phyloP scores from a whole-genome alignment of 1,140 invertebrate species.

The Magallana ariakensis region DNA sequence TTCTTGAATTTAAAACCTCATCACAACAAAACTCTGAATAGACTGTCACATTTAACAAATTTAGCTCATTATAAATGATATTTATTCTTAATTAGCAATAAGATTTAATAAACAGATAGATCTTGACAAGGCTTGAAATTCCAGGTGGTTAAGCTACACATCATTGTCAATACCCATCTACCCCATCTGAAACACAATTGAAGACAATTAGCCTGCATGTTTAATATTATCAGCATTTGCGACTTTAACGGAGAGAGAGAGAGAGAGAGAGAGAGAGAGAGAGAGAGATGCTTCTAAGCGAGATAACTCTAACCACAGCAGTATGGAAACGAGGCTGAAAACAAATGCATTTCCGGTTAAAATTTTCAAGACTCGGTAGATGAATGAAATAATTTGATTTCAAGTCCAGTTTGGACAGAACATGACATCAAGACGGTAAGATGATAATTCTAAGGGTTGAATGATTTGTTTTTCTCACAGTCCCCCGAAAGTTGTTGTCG shows the following conservation, averaged over 20 bases:
- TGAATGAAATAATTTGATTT: constrained; percentile 21
- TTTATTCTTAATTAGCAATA: too few relatives aligned
- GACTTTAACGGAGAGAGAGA: too few relatives aligned
- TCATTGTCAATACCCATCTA: background rate
- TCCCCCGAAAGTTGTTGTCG: background rate
- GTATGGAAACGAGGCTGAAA: constrained; percentile 32
- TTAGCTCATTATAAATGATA: background rate
- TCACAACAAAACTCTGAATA: background rate
- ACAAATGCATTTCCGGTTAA: constrained; percentile 22
- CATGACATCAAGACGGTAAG: constrained; percentile 34
- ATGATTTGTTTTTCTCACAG: background rate
- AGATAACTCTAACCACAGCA: background rate
- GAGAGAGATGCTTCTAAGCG: background rate
- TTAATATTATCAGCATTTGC: too few relatives aligned
- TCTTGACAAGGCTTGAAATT: constrained; percentile 19
- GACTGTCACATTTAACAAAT: background rate
- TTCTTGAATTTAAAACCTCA: background rate
- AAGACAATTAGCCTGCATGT: too few relatives aligned
- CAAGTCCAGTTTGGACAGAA: constrained; percentile 17
- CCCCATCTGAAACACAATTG: too few relatives aligned
- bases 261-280: too few relatives aligned
- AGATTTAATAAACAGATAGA: too few relatives aligned
- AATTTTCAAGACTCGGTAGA: constrained; percentile 4
- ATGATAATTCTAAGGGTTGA: background rate
- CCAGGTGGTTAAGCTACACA: background rate